Conservation (phyloP, 2,113 vertebrate species). For the Mugil cephalus region DNA sequence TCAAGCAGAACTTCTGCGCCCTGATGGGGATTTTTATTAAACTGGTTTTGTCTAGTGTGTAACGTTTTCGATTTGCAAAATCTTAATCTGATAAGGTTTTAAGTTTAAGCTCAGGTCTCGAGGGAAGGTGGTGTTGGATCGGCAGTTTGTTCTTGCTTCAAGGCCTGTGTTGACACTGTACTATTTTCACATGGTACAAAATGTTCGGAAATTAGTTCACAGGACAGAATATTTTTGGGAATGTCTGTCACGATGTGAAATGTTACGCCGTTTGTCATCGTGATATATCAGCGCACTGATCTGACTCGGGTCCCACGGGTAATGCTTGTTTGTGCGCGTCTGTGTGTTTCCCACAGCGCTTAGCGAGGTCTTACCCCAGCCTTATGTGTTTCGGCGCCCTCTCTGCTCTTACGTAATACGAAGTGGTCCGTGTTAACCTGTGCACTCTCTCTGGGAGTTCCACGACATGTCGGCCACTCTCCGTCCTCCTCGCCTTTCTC, state of each 20-base stretch:
- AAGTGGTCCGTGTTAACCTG: conserved; percentile 17
- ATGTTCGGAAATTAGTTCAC: conserved; percentile 16
- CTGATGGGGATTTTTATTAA: no score
- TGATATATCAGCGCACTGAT: conserved; percentile 8
- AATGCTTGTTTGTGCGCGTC: conserved; percentile 24
- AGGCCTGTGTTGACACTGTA: no score
- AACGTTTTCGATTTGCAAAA: no score
- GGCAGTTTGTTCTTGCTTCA: no score
- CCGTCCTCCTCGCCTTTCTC: neutral
- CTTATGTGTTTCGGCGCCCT: conserved; percentile 15
- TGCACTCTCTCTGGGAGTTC: conserved; percentile 20
- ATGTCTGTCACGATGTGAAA: conserved; percentile 19
- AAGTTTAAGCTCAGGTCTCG: no score
- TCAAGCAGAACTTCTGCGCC: no score
- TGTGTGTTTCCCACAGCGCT: conserved; percentile 55
- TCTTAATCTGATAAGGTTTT: no score
- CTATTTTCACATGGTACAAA: conserved; percentile 5
- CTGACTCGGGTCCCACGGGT: conserved; percentile 22
- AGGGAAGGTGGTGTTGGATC: no score
- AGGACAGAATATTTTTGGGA: neutral
- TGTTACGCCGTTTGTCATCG: conserved; percentile 14
- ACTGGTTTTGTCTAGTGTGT: no score
- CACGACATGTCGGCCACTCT: neutral
- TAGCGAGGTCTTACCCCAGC: conserved; percentile 25
- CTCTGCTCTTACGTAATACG: conserved; percentile 49